Evolutionary conservation across 2,113 vertebrate genomes (phyloP).

Genomic region (Glaucomys volans): DNA sequence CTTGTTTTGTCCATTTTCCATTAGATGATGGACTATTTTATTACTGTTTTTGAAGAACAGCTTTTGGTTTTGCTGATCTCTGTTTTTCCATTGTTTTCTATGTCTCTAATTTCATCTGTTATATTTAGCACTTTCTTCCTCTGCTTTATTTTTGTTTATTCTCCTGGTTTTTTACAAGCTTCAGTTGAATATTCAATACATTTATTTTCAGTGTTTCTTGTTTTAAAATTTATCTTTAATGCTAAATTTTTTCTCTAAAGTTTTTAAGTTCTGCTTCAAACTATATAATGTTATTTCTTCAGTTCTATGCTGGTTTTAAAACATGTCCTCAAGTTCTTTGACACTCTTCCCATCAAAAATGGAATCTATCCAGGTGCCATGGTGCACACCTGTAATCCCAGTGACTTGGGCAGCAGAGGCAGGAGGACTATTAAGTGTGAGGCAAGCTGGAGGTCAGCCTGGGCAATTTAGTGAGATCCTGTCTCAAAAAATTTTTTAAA

Average conservation of each 20-base stretch:
- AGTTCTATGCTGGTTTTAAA: neutral
- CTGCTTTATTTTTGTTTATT: neutral
- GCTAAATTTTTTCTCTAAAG: neutral
- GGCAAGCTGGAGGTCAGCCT: too few species aligned
- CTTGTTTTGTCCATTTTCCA: neutral
- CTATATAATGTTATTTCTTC: neutral
- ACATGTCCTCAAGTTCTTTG: neutral
- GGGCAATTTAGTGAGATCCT: too few species aligned
- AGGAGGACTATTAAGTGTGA: too few species aligned
- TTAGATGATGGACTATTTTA: neutral
- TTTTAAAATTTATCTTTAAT: slow-evolving; percentile 9
- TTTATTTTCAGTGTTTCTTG: neutral
- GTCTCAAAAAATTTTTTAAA: too few species aligned
- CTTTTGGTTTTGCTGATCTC: neutral
- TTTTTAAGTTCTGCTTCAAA: neutral
- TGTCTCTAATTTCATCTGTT: neutral
- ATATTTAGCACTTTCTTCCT: neutral
- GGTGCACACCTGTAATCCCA: neutral
- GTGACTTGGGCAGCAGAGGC: neutral
- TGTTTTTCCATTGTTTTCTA: slow-evolving; percentile 4
- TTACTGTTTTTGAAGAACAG: neutral
- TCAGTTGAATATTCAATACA: neutral
- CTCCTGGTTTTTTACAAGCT: neutral
- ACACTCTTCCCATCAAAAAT: neutral
- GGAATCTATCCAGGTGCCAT: neutral